These are phyloP conservation scores for Wasmannia auropunctata DNA, from an alignment of 1,140 invertebrate genomes.

Conservation along the genomic window DNA sequence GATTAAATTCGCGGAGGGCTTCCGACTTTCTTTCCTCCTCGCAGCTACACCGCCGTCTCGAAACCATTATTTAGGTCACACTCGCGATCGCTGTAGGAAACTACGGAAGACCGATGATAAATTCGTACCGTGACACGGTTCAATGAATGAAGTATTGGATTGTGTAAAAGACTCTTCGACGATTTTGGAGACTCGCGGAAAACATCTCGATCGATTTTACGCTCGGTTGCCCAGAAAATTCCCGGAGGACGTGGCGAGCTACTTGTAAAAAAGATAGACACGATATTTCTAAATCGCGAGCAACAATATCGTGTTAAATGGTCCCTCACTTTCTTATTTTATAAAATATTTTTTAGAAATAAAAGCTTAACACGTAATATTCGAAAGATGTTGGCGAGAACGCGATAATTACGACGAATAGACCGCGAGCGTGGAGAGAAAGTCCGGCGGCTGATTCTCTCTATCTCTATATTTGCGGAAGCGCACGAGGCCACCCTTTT, in stretches of 20 bases:
- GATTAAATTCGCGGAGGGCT: slow-evolving; percentile 50
- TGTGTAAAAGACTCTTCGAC: slow-evolving; percentile 1
- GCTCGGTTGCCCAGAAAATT: neutral
- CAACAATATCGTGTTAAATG: neutral
- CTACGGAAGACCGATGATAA: slow-evolving; percentile 44
- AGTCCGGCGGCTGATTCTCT: slow-evolving; percentile 7
- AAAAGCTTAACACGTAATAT: neutral
- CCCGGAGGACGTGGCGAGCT: neutral
- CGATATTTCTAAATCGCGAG: neutral
- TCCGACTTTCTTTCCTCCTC: slow-evolving; percentile 30
- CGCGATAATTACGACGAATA: neutral
- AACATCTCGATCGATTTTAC: slow-evolving; percentile 26
- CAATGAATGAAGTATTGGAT: slow-evolving; percentile 40
- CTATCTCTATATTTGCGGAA: slow-evolving; percentile 35
- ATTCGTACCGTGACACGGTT: slow-evolving; percentile 33
- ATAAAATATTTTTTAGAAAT: neutral
- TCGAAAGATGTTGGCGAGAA: neutral
- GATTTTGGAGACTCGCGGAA: neutral
- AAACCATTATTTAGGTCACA: slow-evolving; percentile 65
- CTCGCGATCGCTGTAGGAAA: slow-evolving; percentile 34
- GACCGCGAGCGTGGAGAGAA: neutral
- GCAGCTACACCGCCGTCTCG: neutral
- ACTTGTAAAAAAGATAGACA: neutral
- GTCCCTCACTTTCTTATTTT: too few relatives aligned
- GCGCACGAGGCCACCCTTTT: slow-evolving; percentile 33